Evolutionary conservation across 2,888 invertebrate genomes (phyloP).

Genomic region (Sesamia inferens): DNA sequence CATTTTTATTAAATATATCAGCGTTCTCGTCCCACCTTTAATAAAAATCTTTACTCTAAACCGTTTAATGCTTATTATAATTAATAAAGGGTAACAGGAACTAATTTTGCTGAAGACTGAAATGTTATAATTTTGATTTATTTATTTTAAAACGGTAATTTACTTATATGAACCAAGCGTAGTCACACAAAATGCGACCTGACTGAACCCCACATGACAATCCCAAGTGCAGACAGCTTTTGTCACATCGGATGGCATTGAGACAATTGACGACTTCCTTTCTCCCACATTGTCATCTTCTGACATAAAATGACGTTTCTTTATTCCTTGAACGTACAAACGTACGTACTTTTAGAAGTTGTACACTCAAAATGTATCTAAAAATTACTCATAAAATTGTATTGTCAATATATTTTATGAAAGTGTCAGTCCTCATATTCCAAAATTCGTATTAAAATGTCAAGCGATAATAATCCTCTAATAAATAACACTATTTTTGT

Average conservation of each 20-base stretch:
- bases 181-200: too few relatives aligned
- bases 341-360: slow-evolving; percentile 2
- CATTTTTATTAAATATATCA: not conserved
- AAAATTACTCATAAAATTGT: not conserved
- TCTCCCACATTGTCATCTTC: not conserved
- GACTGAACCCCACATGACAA: too few relatives aligned
- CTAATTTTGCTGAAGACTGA: slow-evolving; percentile 2
- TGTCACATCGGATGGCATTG: not conserved
- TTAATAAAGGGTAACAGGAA: not conserved
- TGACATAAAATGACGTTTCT: not conserved
- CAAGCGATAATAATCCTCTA: slow-evolving; percentile 17
- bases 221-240: too few relatives aligned
- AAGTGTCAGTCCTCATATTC: slow-evolving; percentile 6
- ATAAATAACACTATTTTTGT: slow-evolving; percentile 17
- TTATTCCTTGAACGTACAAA: not conserved
- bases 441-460: slow-evolving; percentile 18
- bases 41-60: not conserved
- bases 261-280: slow-evolving; percentile 6
- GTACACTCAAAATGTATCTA: not conserved
- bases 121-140: slow-evolving; percentile 4
- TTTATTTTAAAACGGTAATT: too few relatives aligned
- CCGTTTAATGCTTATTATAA: not conserved
- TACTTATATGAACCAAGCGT: too few relatives aligned
- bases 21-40: not conserved
- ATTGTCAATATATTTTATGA: not conserved